phyloP scores from a whole-genome alignment of 2,113 vertebrate species.

The Crotophaga sulcirostris region DNA sequence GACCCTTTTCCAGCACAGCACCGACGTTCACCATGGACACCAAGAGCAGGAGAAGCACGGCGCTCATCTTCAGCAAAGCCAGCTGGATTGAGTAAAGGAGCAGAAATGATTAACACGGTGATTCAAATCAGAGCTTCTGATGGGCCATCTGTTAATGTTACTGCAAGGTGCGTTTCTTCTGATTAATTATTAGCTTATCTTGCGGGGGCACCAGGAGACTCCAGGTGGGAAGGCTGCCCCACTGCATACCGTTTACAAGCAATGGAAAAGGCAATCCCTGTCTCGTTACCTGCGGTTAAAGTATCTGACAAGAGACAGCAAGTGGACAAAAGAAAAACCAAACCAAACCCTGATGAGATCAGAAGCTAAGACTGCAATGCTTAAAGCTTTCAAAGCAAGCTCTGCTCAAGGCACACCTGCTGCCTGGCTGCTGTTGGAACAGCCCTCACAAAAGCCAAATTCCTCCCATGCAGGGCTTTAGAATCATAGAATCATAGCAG shows the following conservation, averaged over 20 bases:
- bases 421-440: background rate
- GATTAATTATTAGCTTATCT: constrained; percentile 22
- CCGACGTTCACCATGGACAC: fast-evolving
- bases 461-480: background rate
- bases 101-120: background rate
- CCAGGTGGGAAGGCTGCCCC: background rate
- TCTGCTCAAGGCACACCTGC: fast-evolving
- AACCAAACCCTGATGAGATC: background rate
- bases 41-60: background rate
- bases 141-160: background rate
- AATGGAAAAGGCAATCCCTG: background rate
- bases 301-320: background rate
- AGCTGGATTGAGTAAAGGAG: background rate
- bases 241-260: background rate
- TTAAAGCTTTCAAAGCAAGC: background rate
- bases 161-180: background rate
- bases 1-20: background rate
- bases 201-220: background rate
- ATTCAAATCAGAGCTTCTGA: background rate
- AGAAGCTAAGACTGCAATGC: background rate
- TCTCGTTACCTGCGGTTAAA: background rate
- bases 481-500: background rate
- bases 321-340: background rate
- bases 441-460: no score
- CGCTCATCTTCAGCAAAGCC: background rate